Percentiles rank a stretch among this genome's conserved stretches.
Evolutionary conservation across 2,113 vertebrate genomes (phyloP).

Genomic region (Stigmatopora nigra): DNA sequence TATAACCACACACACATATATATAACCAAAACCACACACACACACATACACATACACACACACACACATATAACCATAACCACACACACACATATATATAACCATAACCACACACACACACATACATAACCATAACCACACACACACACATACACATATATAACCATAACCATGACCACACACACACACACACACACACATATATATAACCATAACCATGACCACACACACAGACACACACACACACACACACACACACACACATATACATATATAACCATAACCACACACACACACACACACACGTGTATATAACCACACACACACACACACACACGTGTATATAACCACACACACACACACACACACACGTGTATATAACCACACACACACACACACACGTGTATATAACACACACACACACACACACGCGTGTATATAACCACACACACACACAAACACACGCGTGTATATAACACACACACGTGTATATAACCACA

Average conservation of each 20-base stretch:
- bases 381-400: no score
- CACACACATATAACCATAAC: no score
- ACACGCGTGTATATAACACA: slow-evolving; percentile 1
- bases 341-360: no score
- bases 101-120: neutral
- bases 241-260: no score
- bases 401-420: neutral
- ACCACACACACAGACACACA: no score
- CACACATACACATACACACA: slow-evolving; percentile 3
- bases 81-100: no score
- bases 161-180: slow-evolving; percentile 5
- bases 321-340: slow-evolving; percentile 7
- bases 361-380: no score
- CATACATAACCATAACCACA: slow-evolving; percentile 7
- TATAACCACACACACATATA: slow-evolving; percentile 10
- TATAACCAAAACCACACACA: slow-evolving; percentile 10
- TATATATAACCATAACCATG: no score
- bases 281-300: slow-evolving; percentile 8
- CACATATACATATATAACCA: no score
- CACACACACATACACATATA: slow-evolving; percentile 15
- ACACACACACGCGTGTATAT: slow-evolving; percentile 5
- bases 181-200: neutral
- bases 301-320: slow-evolving; percentile 10
- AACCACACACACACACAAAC: slow-evolving; percentile 14
- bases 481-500: no score